A percentile compares a stretch with the other conserved stretches of the same genome.
Conservation (phyloP, 2,888 invertebrate genomes). For the Sminthurinus aureus region DNA sequence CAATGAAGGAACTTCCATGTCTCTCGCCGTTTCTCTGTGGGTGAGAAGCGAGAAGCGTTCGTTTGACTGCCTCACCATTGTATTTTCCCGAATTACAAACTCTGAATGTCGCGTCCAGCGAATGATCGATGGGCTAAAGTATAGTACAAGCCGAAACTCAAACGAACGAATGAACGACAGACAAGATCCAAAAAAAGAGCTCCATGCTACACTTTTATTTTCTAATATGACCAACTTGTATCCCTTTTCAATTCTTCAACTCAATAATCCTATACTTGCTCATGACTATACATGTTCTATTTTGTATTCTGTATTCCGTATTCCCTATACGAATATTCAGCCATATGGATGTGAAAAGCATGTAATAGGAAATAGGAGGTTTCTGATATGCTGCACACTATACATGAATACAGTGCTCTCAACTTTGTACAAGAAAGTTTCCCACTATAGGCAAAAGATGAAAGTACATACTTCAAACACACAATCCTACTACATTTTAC, state of each 20-base stretch:
- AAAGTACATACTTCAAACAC: neutral
- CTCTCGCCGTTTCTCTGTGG: neutral
- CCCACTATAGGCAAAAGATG: neutral
- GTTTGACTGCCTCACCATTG: slow-evolving; percentile 35
- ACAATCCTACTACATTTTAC: no score
- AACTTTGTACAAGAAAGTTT: neutral
- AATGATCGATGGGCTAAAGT: slow-evolving; percentile 53
- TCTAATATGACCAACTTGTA: slow-evolving; percentile 25
- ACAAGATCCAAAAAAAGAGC: slow-evolving; percentile 7
- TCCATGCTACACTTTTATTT: slow-evolving; percentile 32
- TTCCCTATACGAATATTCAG: no score
- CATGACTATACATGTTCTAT: neutral
- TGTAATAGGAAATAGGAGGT: no score
- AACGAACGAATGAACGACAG: slow-evolving; percentile 20
- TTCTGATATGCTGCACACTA: neutral
- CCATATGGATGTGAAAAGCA: no score
- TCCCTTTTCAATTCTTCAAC: slow-evolving; percentile 2
- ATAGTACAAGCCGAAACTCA: slow-evolving; percentile 21
- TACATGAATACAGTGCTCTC: neutral
- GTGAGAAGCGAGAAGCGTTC: slow-evolving; percentile 26
- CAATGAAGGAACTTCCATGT: neutral
- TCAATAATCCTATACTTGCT: slow-evolving; percentile 2
- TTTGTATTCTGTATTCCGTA: neutral
- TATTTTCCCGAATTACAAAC: slow-evolving; percentile 55
- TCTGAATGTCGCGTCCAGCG: slow-evolving; percentile 51